A percentile compares a stretch with the other conserved stretches of the same genome.
Evolutionary conservation across 1,140 invertebrate species (phyloP).

Genomic region (Heterodera carotae): DNA sequence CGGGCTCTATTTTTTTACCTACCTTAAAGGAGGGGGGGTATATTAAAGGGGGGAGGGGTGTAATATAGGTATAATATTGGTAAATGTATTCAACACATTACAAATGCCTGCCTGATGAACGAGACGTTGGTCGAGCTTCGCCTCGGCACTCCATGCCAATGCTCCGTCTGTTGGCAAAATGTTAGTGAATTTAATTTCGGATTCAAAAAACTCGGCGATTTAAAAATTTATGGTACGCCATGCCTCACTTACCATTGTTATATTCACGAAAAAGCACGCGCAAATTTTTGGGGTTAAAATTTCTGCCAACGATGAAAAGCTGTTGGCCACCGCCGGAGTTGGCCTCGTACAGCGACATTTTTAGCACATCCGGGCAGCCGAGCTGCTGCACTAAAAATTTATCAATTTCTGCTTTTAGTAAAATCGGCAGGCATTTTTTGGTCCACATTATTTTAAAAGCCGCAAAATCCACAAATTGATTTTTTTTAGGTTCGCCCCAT

Average conservation of each 20-base stretch:
- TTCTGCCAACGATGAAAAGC: conserved; percentile 90
- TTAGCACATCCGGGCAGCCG: conserved; percentile 90
- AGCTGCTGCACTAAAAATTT: conserved; percentile 81
- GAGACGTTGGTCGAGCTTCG: conserved; percentile 67
- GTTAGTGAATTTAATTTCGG: no score
- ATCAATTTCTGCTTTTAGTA: no score
- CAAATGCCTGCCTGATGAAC: conserved; percentile 67
- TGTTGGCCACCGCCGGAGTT: conserved; percentile 79
- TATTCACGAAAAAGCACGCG: conserved; percentile 79
- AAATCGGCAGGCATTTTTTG: no score
- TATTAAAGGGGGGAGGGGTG: no score
- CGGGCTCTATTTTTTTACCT: no score
- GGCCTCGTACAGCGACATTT: conserved; percentile 81
- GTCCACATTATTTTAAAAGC: conserved; percentile 39
- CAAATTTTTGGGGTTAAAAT: conserved; percentile 87
- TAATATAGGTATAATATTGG: no score
- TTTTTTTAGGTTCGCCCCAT: background rate
- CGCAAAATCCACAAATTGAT: conserved; percentile 20
- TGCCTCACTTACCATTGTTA: conserved; percentile 45
- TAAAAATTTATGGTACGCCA: no score
- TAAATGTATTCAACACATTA: conserved; percentile 14
- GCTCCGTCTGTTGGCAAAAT: conserved; percentile 49
- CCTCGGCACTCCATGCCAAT: conserved; percentile 67
- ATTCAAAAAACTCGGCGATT: no score
- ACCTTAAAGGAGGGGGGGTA: no score